Evolutionary conservation across 2,888 invertebrate species (phyloP).

Genomic region (Agonopterix arenella): DNA sequence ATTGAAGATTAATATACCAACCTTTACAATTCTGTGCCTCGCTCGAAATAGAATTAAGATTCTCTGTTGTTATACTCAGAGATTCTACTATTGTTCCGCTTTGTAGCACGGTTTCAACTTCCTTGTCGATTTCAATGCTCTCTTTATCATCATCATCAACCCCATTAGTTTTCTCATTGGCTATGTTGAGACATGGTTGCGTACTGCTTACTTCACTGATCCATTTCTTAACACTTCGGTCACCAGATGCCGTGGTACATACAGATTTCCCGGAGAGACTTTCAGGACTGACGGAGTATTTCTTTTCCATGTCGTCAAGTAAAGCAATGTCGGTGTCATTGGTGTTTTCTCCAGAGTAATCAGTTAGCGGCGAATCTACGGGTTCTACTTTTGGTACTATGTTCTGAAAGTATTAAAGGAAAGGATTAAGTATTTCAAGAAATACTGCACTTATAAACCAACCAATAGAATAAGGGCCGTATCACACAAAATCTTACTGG

Average conservation of each 20-base stretch:
- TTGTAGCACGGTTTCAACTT: constrained; percentile 66
- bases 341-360: constrained; percentile 61
- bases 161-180: constrained; percentile 40
- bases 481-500: too few relatives aligned
- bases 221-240: constrained; percentile 51
- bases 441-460: too few relatives aligned
- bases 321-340: constrained; percentile 60
- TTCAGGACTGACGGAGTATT: constrained; percentile 38
- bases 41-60: constrained; percentile 54
- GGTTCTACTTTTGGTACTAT: constrained; percentile 64
- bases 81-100: constrained; percentile 69
- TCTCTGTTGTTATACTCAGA: constrained; percentile 61
- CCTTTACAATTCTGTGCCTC: constrained; percentile 65
- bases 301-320: constrained; percentile 52
- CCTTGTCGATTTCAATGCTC: constrained; percentile 64
- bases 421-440: too few relatives aligned
- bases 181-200: constrained; percentile 51
- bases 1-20: constrained; percentile 14
- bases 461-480: too few relatives aligned
- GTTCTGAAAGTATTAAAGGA: constrained; percentile 33
- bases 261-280: constrained; percentile 34
- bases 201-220: constrained; percentile 67
- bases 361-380: constrained; percentile 56
- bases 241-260: constrained; percentile 24
- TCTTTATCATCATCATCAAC: constrained; percentile 52